phyloP scores from a whole-genome alignment of 1,140 invertebrate genomes.

The Diorhabda sublineata region DNA sequence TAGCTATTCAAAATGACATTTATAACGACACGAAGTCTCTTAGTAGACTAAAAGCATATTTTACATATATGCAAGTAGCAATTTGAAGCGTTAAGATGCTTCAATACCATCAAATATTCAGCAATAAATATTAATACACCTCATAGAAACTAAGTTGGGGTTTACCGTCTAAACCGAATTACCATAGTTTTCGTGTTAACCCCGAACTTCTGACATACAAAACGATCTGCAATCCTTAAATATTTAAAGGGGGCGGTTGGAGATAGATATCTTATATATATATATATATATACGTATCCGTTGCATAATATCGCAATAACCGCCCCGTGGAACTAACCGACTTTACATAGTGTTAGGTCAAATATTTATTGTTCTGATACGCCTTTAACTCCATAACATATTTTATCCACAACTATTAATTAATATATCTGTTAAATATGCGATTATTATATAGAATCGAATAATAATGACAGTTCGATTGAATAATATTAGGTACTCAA shows the following conservation, averaged over 20 bases:
- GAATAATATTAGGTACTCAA: no score
- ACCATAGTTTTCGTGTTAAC: slow-evolving; percentile 16
- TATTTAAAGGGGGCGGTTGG: slow-evolving; percentile 10
- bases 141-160: slow-evolving; percentile 8
- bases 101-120: slow-evolving; percentile 8
- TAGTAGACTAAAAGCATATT: not conserved
- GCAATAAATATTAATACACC: slow-evolving; percentile 13
- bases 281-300: not conserved
- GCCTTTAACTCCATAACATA: no score
- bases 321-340: not conserved
- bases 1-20: not conserved
- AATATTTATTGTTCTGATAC: slow-evolving; percentile 1
- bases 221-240: slow-evolving; percentile 16
- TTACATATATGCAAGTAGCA: not conserved
- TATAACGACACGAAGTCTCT: not conserved
- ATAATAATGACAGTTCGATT: no score
- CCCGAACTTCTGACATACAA: slow-evolving; percentile 13
- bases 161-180: slow-evolving; percentile 9
- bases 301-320: slow-evolving; percentile 16
- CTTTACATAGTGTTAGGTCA: not conserved
- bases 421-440: no score
- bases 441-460: no score
- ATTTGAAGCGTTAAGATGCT: not conserved
- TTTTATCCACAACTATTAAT: no score
- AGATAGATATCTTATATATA: slow-evolving; percentile 10